Evolutionary conservation across 2,888 invertebrate genomes (phyloP), one percentile per base, ranked within the genome.

Genomic region (Ichneumoninae sp.): DNA sequence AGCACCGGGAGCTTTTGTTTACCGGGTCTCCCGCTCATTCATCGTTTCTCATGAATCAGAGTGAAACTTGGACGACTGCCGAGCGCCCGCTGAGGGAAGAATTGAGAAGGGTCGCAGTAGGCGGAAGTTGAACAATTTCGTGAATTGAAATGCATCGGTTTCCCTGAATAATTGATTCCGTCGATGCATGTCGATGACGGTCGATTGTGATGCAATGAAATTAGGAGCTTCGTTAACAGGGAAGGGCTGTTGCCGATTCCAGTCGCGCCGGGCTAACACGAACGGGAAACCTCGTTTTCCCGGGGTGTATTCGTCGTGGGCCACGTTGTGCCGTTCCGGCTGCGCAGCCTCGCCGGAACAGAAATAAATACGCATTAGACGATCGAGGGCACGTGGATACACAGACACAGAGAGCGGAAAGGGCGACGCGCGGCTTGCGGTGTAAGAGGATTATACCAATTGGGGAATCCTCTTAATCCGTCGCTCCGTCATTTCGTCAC

Each of bases 371-470:
- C 71, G 66, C 52, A 60, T 70, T 74, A n/a, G 69, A 81, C 77
- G 83, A 74, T 10, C 65, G 78, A 57, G 57, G 5, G 79, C 85
- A 85, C 83, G 86, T 86, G 87, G 70, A 85, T 81, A 83, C 52
- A 86, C 80, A 52, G 33, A 40, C 80, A 52, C 19, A 40, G 65
- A 63, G 57, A 65, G 40, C 8, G n/a, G 30, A 8, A 26, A 47
- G 57, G 16, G 78, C 44, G 36, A 60, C n/a, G 44, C 16, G 19
- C 19, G 19, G 30, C 68, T 36, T 30, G 33, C 16, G 47, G 36
- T 77, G 77, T 80, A 83, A 65, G 79, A 79, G 83, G 86, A 88
- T 88, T 88, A 87, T 40, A 73, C 60, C 83, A 87, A 85, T 88
- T 84, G 81, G 80, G 78, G 82, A 77, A 85, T 73, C 78, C 65